phyloP scores from a whole-genome alignment of 2,888 invertebrate genomes.

The Nomada goodeniana region DNA sequence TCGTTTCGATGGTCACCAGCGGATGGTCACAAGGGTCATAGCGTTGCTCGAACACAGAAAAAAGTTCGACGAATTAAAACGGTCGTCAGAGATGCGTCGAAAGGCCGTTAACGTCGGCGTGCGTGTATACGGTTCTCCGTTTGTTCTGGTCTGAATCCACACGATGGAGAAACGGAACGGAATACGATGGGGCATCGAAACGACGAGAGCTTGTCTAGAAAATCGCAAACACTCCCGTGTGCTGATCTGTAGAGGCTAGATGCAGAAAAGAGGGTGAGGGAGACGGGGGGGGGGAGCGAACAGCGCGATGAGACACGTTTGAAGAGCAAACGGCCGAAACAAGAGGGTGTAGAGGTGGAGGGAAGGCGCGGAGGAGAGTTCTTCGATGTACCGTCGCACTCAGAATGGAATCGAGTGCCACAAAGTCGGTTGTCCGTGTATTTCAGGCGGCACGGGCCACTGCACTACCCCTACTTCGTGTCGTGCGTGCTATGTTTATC shows the following conservation, averaged over 20 bases:
- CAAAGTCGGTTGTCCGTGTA: conserved; percentile 69
- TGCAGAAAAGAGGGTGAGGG: conserved; percentile 38
- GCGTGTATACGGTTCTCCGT: neutral
- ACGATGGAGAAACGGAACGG: neutral
- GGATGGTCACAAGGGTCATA: no score
- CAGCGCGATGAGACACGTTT: conserved; percentile 30
- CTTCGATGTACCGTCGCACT: conserved; percentile 58
- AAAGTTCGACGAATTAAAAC: neutral
- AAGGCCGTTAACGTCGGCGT: neutral
- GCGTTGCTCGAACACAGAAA: neutral
- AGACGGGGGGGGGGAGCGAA: neutral
- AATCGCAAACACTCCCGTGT: neutral
- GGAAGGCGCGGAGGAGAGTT: conserved; percentile 25
- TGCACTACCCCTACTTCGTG: conserved; percentile 68
- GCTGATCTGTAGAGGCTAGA: neutral
- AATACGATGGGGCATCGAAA: neutral
- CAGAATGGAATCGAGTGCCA: conserved; percentile 66
- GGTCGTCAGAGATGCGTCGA: neutral
- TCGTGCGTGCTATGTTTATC: conserved; percentile 61
- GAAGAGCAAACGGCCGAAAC: conserved; percentile 37
- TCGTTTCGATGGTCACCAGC: no score
- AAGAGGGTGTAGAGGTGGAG: neutral
- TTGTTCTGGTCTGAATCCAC: neutral
- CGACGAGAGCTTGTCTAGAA: neutral
- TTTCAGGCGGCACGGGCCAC: conserved; percentile 74